Percentiles rank a stretch among this genome's conserved stretches.
Evolutionary conservation across 2,113 vertebrate genomes (phyloP).

Genomic region (Taxidea taxus): DNA sequence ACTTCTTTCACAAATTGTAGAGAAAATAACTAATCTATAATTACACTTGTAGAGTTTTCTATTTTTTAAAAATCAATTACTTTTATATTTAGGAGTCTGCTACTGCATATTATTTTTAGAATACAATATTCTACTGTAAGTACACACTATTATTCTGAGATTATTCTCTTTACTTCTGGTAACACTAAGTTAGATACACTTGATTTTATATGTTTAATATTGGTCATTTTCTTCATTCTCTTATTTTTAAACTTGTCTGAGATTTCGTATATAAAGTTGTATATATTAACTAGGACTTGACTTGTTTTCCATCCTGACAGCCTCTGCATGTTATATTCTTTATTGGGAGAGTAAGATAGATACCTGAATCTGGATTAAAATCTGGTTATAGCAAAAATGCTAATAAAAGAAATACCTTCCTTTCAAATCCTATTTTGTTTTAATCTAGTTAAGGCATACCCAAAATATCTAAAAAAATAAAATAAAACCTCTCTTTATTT

Average conservation of each 20-base stretch:
- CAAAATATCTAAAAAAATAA: neutral
- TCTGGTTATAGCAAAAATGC: neutral
- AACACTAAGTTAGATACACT: neutral
- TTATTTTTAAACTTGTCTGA: neutral
- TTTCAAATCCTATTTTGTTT: neutral
- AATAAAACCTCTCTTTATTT: neutral
- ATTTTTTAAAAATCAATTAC: neutral
- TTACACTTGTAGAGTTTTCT: neutral
- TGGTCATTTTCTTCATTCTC: neutral
- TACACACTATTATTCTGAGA: neutral
- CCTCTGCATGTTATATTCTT: neutral
- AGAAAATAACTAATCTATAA: neutral
- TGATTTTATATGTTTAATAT: neutral
- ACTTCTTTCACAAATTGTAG: neutral
- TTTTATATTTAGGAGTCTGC: neutral
- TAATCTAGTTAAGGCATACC: neutral
- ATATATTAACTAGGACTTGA: neutral
- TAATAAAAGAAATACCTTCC: neutral
- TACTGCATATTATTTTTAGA: neutral
- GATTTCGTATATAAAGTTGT: neutral
- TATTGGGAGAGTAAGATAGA: neutral
- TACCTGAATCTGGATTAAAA: neutral
- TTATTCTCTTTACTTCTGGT: neutral
- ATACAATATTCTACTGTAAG: neutral
- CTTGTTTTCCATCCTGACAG: neutral